Evolutionary conservation across 2,888 invertebrate genomes (phyloP), one percentile per base, ranked within the genome.

Genomic region (Hydropsyche betteni): DNA sequence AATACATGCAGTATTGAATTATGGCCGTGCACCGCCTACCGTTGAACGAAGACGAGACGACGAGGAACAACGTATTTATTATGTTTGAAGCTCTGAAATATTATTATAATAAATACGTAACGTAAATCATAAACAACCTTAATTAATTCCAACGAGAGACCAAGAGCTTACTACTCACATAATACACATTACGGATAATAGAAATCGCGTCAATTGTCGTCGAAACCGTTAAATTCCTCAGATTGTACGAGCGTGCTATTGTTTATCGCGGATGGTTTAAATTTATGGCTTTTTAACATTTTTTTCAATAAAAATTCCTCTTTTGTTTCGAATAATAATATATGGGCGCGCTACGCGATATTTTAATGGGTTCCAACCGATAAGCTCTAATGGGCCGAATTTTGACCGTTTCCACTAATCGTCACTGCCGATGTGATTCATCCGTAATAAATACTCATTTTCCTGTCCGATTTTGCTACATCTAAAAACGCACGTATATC

Each of bases 1-100:
- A 51, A 69, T 69, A 44, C 69, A 50, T 10, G 44, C 69, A 69
- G 24, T n/a, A 14, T 69, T 69, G 44, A 69, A 24, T 69, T 69
- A 69, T 69, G 24, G 69, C 8, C 51, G 14, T 38, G n/a, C 14
- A 69, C 14, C 69, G 69, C 69, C 69, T 69, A 69, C 69, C 24
- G 34, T 16, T 64, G 38, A 69, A 44, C 24, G 44, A 69, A 69
- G 24, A 58, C 58, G 58, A 58, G 58, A 24, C n/a, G 58, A 58
- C 16, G 24, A 58, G 58, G 16, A 58, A 58, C 24, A 58, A 58
- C 58, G 16, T 58, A 58, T 58, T 58, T 58, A 58, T 58, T 58
- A 58, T 58, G 58, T 14, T 58, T 58, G 14, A 14, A 58, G 24
- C 58, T 24, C 16, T 24, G 24, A 53, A 16, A 16, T 58, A 58